Evolutionary conservation across 2,113 vertebrate species (phyloP).

Genomic region (Carassius gibelio): DNA sequence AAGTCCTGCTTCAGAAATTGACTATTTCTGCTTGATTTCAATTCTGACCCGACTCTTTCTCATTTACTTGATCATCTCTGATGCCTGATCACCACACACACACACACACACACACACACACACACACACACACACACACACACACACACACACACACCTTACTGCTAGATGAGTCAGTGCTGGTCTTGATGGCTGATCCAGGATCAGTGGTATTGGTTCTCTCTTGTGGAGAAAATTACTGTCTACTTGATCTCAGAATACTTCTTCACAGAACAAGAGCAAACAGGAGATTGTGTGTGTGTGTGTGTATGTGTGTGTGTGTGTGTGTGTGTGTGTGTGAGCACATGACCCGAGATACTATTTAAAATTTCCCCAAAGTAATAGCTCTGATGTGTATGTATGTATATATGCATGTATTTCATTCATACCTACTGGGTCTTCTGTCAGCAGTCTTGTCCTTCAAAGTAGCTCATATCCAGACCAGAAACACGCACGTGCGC

Average conservation of each 20-base stretch:
- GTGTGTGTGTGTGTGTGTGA: neutral
- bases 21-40: no score
- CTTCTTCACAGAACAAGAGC: slow-evolving; percentile 1
- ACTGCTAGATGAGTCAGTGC: no score
- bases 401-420: no score
- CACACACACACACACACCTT: no score
- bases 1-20: neutral
- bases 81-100: neutral
- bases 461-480: neutral
- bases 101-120: no score
- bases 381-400: no score
- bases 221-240: neutral
- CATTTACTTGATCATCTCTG: neutral
- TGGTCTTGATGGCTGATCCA: neutral
- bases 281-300: neutral
- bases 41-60: no score
- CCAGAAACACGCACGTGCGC: neutral
- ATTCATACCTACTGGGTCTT: neutral
- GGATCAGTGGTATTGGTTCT: neutral
- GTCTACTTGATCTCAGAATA: neutral
- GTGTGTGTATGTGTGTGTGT: neutral
- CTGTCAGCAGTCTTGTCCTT: neutral
- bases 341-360: neutral
- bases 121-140: no score
- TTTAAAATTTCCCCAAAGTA: neutral